Evolutionary conservation across 2,113 vertebrate species (phyloP).

Genomic region (Chaenocephalus aceratus): DNA sequence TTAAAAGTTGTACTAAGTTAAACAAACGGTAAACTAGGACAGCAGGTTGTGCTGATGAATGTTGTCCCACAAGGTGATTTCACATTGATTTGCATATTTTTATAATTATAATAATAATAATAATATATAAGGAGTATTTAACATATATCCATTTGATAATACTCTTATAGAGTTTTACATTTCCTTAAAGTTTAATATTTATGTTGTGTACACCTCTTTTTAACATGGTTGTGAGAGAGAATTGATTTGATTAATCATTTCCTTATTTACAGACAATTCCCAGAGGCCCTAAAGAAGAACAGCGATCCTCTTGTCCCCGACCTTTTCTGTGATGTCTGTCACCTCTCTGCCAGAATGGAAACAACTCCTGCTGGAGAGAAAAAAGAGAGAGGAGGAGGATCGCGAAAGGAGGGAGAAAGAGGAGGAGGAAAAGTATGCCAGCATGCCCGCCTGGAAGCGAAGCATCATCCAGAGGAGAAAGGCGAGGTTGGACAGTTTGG

Average conservation of each 20-base stretch:
- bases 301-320: neutral
- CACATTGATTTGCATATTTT: neutral
- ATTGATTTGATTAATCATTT: neutral
- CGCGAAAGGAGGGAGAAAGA: conserved; percentile 84
- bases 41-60: neutral
- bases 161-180: neutral
- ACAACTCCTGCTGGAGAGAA: conserved; percentile 88
- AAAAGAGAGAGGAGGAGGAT: conserved; percentile 88
- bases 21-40: neutral
- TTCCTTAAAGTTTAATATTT: neutral
- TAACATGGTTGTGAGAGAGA: neutral
- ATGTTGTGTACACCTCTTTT: neutral
- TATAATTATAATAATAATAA: neutral
- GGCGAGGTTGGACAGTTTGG: conserved; percentile 82
- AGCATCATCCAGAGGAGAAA: conserved; percentile 89
- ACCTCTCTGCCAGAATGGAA: conserved; percentile 91
- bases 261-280: conserved; percentile 33
- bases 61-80: neutral
- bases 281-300: conserved; percentile 22
- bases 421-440: conserved; percentile 87
- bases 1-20: neutral
- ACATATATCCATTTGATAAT: neutral
- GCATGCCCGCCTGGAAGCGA: conserved; percentile 92
- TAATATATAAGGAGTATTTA: neutral
- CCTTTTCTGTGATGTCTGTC: conserved; percentile 77